These are phyloP conservation scores for Drosophila parabipectinata DNA, from an alignment of 1,140 invertebrate species.

Conservation along the genomic window DNA sequence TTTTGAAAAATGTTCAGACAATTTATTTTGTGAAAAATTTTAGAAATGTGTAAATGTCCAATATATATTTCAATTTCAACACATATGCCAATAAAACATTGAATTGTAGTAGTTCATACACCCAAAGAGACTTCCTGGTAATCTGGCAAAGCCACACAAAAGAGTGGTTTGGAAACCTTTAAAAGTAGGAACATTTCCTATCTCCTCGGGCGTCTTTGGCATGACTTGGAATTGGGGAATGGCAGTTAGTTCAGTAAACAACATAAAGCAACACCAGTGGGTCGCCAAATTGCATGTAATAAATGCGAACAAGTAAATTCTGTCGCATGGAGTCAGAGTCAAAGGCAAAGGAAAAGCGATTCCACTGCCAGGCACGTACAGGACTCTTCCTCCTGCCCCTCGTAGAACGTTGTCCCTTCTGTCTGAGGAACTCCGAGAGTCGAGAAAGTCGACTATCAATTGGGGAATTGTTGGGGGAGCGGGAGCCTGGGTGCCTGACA, in stretches of 20 bases:
- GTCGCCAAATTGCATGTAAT: conserved; percentile 69
- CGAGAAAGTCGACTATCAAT: conserved; percentile 50
- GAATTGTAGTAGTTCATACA: background rate
- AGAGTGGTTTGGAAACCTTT: background rate
- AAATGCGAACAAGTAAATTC: conserved; percentile 75
- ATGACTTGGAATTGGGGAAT: conserved; percentile 1
- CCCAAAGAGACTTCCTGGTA: background rate
- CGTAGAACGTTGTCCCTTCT: background rate
- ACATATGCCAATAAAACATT: no score
- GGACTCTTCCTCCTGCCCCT: background rate
- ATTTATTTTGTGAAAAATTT: no score
- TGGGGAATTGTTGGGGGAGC: conserved; percentile 58
- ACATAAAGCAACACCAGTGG: conserved; percentile 51
- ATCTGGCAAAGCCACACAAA: background rate
- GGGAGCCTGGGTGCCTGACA: conserved; percentile 53
- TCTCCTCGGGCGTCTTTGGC: conserved; percentile 9
- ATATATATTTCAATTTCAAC: no score
- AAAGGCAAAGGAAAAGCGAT: conserved; percentile 46
- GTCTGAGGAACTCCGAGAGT: background rate
- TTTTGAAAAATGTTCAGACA: no score
- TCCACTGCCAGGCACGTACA: conserved; percentile 50
- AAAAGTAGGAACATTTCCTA: conserved; percentile 35
- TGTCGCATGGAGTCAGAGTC: conserved; percentile 50
- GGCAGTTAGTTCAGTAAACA: conserved; percentile 44
- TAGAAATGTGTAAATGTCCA: no score